Evolutionary conservation across 1,140 invertebrate genomes (phyloP), one percentile per base, ranked within the genome.

Genomic region (Penaeus chinensis): DNA sequence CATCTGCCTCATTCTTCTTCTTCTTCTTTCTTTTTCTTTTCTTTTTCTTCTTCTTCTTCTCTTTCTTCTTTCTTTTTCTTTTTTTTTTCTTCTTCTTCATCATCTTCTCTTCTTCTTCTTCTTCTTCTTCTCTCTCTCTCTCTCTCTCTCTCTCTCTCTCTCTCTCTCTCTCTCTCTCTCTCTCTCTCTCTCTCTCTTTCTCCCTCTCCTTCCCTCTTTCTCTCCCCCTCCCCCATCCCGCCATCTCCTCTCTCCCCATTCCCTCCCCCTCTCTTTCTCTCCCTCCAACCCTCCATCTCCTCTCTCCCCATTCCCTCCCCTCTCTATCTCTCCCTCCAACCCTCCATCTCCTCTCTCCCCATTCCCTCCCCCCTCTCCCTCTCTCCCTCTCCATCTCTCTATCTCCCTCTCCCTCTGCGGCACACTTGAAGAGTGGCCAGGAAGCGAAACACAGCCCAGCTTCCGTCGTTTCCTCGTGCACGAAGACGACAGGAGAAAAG

Each of bases 121-220:
- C 4, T 4, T 47, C 47, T 13, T 4, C 4, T 5, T 47, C 47
- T 47, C 47, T 47, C 47, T 54, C 11, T 54, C 10, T 54, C 54
- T 54, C 54, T 54, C 10, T 16, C 54, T 54, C 37, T 42, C 7
- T 42, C 4, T 4, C 37, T 77, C 74, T 77, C 7, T 77, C 19
- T 77, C 74, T 37, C 7, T 24, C 74, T 24, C 74, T 24, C 74
- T 24, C 74, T 32, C 22, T 24, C n/a, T 77, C 32, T n/a, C 32
- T 11, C 19, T 77, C 19, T 77, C 10, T 77, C 10, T 4, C 10
- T 10, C 10, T 10, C 10, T 10, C 10, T 10, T 32, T 77, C 74
- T 77, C 80, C 61, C 80, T 82, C 54, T 81, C 79, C 60, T n/a
- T 81, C 79, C 63, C 54, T 81, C 79, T 63, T 13, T 82, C 80